Conservation (phyloP, 2,888 invertebrate species). For the Pammene fasciana region DNA sequence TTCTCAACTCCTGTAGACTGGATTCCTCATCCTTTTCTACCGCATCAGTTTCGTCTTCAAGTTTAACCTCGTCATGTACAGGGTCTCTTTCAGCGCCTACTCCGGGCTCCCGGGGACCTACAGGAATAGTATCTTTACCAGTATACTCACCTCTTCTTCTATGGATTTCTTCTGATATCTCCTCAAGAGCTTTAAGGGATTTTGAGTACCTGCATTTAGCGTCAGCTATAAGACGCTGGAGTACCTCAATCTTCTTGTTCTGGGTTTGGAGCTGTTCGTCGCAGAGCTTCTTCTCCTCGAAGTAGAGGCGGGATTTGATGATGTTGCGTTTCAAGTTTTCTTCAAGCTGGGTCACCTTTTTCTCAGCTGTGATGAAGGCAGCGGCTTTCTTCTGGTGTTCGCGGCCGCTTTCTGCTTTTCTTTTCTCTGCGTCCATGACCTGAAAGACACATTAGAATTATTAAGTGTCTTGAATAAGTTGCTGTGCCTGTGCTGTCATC, state of each 20-base stretch:
- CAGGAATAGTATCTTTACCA: slow-evolving; percentile 74
- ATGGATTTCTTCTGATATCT: slow-evolving; percentile 96
- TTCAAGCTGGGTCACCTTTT: slow-evolving; percentile 90
- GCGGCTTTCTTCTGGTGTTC: slow-evolving; percentile 93
- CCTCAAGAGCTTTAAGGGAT: slow-evolving; percentile 92
- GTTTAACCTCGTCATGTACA: slow-evolving; percentile 67
- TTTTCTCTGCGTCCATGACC: slow-evolving; percentile 96
- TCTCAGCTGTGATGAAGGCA: slow-evolving; percentile 91
- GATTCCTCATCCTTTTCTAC: slow-evolving; percentile 77
- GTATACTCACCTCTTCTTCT: slow-evolving; percentile 84
- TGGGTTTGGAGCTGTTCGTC: slow-evolving; percentile 93
- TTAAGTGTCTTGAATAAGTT: not conserved
- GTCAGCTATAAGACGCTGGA: slow-evolving; percentile 90
- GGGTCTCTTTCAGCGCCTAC: slow-evolving; percentile 88
- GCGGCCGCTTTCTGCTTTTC: slow-evolving; percentile 93
- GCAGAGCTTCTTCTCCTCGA: slow-evolving; percentile 94
- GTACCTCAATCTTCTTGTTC: slow-evolving; percentile 90
- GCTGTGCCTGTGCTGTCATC: too few species aligned
- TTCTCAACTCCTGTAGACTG: slow-evolving; percentile 86
- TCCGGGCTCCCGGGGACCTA: slow-evolving; percentile 86
- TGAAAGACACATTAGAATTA: slow-evolving; percentile 54
- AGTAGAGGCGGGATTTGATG: slow-evolving; percentile 93
- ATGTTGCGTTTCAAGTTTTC: slow-evolving; percentile 92
- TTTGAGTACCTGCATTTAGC: slow-evolving; percentile 92
- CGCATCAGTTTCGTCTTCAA: slow-evolving; percentile 49